Base-by-base conservation (phyloP, 1,140 invertebrate genomes). In the Apis florea region DNA sequence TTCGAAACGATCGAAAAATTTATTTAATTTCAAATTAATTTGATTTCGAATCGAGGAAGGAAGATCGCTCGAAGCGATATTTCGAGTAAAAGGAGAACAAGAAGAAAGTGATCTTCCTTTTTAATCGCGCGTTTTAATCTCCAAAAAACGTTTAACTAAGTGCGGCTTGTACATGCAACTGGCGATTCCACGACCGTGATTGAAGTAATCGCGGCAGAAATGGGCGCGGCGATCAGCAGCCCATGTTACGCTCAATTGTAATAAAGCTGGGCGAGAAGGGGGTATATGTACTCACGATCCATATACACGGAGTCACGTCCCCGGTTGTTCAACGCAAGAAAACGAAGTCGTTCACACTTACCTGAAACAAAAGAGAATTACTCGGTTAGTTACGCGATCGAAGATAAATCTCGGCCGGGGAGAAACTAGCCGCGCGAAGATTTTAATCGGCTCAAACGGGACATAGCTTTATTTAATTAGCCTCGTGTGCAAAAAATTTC, bases 301-400 rank as follows among this genome's bases (percentile, higher is more conserved):
- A 0, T 49, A 53, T 49, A 53, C 64, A 40, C 31, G 31, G 47
- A 85, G 84, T 56, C 59, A 64, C 80, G 59, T 8, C 47, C 67
- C 47, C 31, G 31, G 31, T n/a, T n/a, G 53, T n/a, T n/a, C 63
- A 47, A 64, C 61, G 79, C 67, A 19, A n/a, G 56, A 76, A 68
- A 40, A 58, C 70, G 40, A 63, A 58, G 76, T 82, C 80, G 49
- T 80, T 78, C 72, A 72, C 78, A 88, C 90, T 91, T 89, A 91
- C 90, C 90, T 91, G 82, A 83, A 91, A 91, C 89, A 90, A 83
- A 89, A 72, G 83, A 64, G 17, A 85, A 85, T 71, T 77, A 76
- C 54, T 77, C 66, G 74, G 79, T 81, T 81, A 75, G 79, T 75
- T 81, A 66, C 71, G 79, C 71, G 79, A 81, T 81, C 79, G n/a